These are phyloP conservation scores for Otus sunia DNA, from an alignment of 2,113 vertebrate genomes.

Conservation along the genomic window DNA sequence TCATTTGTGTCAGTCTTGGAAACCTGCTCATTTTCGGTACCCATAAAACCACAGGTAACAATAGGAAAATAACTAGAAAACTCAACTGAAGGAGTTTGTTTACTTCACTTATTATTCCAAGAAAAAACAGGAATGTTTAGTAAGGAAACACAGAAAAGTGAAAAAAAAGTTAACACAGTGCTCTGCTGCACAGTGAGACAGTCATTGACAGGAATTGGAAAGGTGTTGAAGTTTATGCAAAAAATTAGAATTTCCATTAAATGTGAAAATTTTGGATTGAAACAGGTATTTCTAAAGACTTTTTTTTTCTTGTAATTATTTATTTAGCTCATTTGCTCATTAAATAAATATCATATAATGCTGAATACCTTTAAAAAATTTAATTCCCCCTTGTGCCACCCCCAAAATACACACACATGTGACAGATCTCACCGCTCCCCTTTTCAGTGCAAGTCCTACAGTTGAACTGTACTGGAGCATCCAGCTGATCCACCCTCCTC, in stretches of 20 bases:
- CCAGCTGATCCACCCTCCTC: not conserved
- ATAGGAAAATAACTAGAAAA: not conserved
- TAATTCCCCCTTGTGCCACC: not conserved
- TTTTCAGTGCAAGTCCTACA: rapidly evolving
- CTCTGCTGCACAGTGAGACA: not conserved
- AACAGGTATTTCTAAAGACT: not conserved
- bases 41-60: not conserved
- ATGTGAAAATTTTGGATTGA: not conserved
- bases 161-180: not conserved
- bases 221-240: not conserved
- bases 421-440: not conserved
- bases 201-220: not conserved
- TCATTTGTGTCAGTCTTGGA: not conserved
- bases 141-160: not conserved
- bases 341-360: not conserved
- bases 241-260: not conserved
- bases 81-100: not conserved
- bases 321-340: not conserved
- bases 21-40: not conserved
- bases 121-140: not conserved
- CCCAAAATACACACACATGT: not conserved
- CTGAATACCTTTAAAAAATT: not conserved
- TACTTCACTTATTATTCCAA: not conserved
- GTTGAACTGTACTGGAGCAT: not conserved
- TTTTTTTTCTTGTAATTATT: rapidly evolving